Evolutionary conservation across 1,140 invertebrate species (phyloP).

Genomic region (Laodelphax striatellus): DNA sequence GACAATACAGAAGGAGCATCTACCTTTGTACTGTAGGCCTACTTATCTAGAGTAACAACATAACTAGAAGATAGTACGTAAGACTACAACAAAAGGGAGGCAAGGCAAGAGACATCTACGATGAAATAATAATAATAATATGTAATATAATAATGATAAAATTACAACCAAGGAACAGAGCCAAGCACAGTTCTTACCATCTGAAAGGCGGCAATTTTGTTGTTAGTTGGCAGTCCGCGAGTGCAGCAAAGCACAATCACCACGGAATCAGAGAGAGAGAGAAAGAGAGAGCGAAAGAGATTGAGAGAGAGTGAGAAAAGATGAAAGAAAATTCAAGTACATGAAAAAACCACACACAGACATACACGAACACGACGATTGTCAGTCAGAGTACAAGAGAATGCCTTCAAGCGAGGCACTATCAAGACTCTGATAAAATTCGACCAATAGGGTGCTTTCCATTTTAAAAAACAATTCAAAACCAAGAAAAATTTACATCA

Average conservation of each 20-base stretch:
- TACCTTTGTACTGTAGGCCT: too few relatives aligned
- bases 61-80: too few relatives aligned
- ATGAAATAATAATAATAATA: conserved; percentile 1
- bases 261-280: conserved; percentile 3
- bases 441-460: too few relatives aligned
- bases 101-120: conserved; percentile 1
- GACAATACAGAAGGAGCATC: too few relatives aligned
- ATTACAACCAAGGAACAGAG: background rate
- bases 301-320: background rate
- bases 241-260: conserved; percentile 3
- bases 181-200: conserved; percentile 1
- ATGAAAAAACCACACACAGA: background rate
- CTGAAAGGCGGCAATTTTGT: background rate
- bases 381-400: too few relatives aligned
- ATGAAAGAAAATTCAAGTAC: background rate
- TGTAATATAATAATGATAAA: background rate
- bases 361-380: too few relatives aligned
- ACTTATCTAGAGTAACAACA: too few relatives aligned
- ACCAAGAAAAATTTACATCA: too few relatives aligned
- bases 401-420: too few relatives aligned
- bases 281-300: conserved; percentile 8
- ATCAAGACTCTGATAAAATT: too few relatives aligned
- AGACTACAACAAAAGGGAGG: background rate
- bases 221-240: background rate
- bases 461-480: too few relatives aligned